Conservation (phyloP, 1,140 invertebrate genomes). For the Hylaeus anthracinus region DNA sequence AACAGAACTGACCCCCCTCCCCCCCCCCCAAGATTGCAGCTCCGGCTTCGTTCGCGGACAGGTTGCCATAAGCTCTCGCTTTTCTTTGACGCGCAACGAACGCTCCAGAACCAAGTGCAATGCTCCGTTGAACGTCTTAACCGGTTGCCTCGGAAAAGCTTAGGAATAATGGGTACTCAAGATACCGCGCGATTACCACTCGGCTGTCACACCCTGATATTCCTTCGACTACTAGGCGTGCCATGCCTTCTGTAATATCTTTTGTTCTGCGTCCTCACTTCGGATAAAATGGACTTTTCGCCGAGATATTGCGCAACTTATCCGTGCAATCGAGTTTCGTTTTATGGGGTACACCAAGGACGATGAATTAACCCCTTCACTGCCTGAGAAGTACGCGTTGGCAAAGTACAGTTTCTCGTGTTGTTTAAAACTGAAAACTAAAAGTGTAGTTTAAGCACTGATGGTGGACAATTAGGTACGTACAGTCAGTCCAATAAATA, state of each 20-base stretch:
- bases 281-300: background rate
- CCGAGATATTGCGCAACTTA: background rate
- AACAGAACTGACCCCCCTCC: too few relatives aligned
- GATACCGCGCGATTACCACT: conserved; percentile 48
- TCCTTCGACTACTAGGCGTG: conserved; percentile 51
- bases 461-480: too few relatives aligned
- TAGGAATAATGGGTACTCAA: conserved; percentile 52
- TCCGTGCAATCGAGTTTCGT: background rate
- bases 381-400: too few relatives aligned
- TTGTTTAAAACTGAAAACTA: too few relatives aligned
- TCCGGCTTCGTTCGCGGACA: background rate
- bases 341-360: background rate
- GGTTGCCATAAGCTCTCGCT: conserved; percentile 15
- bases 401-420: too few relatives aligned
- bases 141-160: conserved; percentile 36
- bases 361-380: too few relatives aligned
- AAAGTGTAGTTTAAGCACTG: too few relatives aligned
- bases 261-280: background rate
- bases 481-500: too few relatives aligned
- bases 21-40: background rate
- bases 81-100: conserved; percentile 8
- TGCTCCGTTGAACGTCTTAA: conserved; percentile 51
- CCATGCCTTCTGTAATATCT: conserved; percentile 12
- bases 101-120: conserved; percentile 29
- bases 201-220: conserved; percentile 57